phyloP scores from a whole-genome alignment of 1,140 invertebrate species.

The Temnothorax nylanderi region DNA sequence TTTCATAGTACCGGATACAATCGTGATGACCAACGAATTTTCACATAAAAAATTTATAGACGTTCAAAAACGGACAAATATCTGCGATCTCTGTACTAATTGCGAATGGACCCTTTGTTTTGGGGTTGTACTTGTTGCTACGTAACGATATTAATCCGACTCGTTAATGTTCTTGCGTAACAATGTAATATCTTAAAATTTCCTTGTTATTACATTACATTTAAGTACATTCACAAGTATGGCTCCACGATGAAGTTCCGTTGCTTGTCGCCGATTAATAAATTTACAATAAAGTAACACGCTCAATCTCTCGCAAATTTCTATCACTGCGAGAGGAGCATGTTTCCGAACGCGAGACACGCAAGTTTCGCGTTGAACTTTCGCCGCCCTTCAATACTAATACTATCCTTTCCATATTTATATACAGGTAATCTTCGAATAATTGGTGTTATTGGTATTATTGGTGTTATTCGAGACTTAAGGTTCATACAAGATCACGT shows the following conservation, averaged over 20 bases:
- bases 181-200: slow-evolving; percentile 67
- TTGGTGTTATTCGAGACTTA: no score
- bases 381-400: slow-evolving; percentile 8
- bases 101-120: slow-evolving; percentile 72
- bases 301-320: slow-evolving; percentile 8
- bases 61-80: slow-evolving; percentile 54
- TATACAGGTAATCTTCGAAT: background rate
- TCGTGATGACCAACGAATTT: slow-evolving; percentile 24
- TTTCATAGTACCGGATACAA: slow-evolving; percentile 30
- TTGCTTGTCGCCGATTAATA: slow-evolving; percentile 19
- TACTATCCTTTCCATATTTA: background rate
- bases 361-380: slow-evolving; percentile 3
- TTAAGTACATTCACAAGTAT: slow-evolving; percentile 52
- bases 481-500: no score
- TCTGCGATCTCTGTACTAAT: slow-evolving; percentile 56
- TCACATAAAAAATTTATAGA: slow-evolving; percentile 56
- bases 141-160: slow-evolving; percentile 70
- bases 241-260: slow-evolving; percentile 10
- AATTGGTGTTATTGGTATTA: no score
- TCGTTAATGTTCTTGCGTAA: slow-evolving; percentile 61
- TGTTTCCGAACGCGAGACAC: slow-evolving; percentile 3
- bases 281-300: slow-evolving; percentile 43
- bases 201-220: slow-evolving; percentile 52
- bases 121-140: slow-evolving; percentile 68
- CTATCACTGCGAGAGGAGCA: slow-evolving; percentile 35